Percentiles rank a stretch among this genome's conserved stretches.
Evolutionary conservation across 2,797 vertebrate species (phyloP).

Genomic region (Mormyrops attenuatus): DNA sequence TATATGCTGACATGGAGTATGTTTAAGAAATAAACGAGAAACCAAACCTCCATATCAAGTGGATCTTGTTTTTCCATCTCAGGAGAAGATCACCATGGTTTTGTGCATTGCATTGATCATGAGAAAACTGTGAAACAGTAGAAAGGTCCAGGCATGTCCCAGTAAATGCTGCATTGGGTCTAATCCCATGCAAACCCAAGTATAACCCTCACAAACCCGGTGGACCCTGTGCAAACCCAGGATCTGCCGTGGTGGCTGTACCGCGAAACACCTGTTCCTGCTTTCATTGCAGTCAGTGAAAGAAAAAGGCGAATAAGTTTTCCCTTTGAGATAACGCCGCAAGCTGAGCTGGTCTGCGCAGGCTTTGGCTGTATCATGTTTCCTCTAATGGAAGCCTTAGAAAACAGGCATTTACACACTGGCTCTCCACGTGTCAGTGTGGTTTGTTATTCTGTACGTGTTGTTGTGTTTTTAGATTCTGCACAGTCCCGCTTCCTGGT

Average conservation of each 20-base stretch:
- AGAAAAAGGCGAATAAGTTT: neutral
- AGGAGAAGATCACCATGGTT: neutral
- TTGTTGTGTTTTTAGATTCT: constrained; percentile 18
- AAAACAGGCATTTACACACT: constrained; percentile 7
- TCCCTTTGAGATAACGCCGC: neutral
- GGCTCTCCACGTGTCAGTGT: constrained; percentile 5
- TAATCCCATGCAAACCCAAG: neutral
- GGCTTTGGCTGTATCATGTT: neutral
- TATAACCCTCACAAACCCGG: neutral
- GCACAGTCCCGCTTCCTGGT: constrained; percentile 33
- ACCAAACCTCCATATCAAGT: neutral
- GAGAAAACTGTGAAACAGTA: neutral
- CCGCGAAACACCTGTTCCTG: neutral
- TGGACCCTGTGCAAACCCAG: neutral
- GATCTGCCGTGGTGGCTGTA: neutral
- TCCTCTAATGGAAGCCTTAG: constrained; percentile 14
- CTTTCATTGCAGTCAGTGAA: neutral
- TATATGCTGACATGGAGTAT: neutral
- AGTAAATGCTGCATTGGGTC: neutral
- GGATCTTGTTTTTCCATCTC: neutral
- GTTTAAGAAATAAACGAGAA: neutral
- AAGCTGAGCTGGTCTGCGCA: neutral
- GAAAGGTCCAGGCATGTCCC: neutral
- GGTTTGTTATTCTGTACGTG: neutral
- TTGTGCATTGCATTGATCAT: neutral